phyloP scores from a whole-genome alignment of 2,113 vertebrate species.

The Cyprinodon tularosa region DNA sequence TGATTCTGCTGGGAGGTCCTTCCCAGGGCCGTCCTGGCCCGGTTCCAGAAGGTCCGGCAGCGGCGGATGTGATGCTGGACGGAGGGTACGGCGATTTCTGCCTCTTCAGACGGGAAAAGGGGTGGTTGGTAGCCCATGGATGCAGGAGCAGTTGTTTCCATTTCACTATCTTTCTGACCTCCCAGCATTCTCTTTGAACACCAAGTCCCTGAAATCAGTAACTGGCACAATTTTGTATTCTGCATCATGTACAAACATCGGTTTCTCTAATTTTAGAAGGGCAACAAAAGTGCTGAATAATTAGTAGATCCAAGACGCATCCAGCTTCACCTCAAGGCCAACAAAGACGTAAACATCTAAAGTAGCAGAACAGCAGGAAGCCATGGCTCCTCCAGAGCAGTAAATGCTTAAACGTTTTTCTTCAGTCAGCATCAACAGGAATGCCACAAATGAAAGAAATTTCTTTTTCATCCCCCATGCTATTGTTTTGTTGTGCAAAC shows the following conservation, averaged over 20 bases:
- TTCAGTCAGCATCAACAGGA: constrained; percentile 12
- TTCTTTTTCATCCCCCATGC: neutral
- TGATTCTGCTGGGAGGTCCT: too few species aligned
- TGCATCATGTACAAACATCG: constrained; percentile 39
- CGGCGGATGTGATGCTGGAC: too few species aligned
- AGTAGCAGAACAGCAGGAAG: constrained; percentile 7
- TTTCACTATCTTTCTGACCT: constrained; percentile 25
- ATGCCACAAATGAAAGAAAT: constrained; percentile 31
- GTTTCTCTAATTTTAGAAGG: constrained; percentile 36
- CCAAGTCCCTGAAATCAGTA: constrained; percentile 41
- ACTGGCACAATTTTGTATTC: constrained; percentile 31
- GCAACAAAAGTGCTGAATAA: constrained; percentile 30
- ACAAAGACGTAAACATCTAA: constrained; percentile 7
- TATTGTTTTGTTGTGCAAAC: constrained; percentile 23
- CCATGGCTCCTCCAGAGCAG: neutral
- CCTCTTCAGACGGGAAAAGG: too few species aligned
- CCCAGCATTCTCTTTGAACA: constrained; percentile 1
- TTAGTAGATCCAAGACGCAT: constrained; percentile 21
- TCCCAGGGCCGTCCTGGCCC: too few species aligned
- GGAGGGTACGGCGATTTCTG: too few species aligned
- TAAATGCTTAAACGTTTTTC: constrained; percentile 2
- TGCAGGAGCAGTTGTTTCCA: constrained; percentile 6
- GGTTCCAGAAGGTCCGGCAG: too few species aligned
- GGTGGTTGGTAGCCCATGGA: neutral
- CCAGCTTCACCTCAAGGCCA: constrained; percentile 25